Base-by-base conservation (phyloP, 2,888 invertebrate species). In the Neoaliturus tenellus region DNA sequence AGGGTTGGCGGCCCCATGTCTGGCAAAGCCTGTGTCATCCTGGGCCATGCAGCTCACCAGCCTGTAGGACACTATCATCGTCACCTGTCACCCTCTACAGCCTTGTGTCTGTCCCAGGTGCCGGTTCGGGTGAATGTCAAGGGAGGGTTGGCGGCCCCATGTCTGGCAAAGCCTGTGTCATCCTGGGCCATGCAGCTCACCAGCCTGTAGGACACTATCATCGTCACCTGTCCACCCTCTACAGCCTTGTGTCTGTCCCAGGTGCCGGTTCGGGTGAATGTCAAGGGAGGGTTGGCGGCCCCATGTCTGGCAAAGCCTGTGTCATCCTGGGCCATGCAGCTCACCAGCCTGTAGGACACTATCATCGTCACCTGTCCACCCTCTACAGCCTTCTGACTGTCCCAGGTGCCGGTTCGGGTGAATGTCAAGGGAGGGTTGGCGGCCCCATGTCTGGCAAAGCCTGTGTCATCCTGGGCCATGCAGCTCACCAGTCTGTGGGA, bases 91-190 rank as follows among this genome's bases (percentile, higher is more conserved):
- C n/a, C n/a, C n/a, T n/a, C n/a, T n/a, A n/a, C n/a, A n/a, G n/a
- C n/a, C n/a, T n/a, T 44, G 44, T 69, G 35, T 71, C n/a, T n/a
- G 33, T 48, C 41, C 3, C 55, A 78, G 78, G 78, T 78, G 14
- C 78, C 78, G 5, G 55, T 78, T 0, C 55, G 33, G 14, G 1
- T 78, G 33, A 78, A 55, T 33, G 55, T 35, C n/a, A 51, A n/a
- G 10, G 48, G 55, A 33, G 78, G 55, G 1, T 6, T 20, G 20
- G 31, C 48, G 2, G 17, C 78, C 4, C 78, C 78, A 0, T 78
- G 78, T n/a, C n/a, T 78, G n/a, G 78, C 55, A 0, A 5, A 23
- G 4, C 78, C 78, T 1, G 55, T 55, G 4, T 3, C 78, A 23
- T 14, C n/a, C 6, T 78, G 78, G 78, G 14, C 12, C n/a, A 0